Conservation (phyloP, 2,888 invertebrate species). For the Agonum fuliginosum region DNA sequence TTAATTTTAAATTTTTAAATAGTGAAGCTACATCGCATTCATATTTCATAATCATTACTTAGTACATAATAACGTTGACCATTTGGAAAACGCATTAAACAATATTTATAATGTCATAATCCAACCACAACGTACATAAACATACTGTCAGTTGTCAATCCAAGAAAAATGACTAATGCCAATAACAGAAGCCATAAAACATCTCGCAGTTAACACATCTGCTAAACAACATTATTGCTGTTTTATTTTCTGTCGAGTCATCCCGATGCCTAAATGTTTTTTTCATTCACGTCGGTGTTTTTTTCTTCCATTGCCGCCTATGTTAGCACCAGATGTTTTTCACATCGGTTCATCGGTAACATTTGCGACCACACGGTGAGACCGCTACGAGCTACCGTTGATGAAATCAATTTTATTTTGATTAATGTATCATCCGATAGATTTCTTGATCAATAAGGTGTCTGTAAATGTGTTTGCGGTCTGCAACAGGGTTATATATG, state of each 20-base stretch:
- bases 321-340: constrained; percentile 44
- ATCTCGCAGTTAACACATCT: constrained; percentile 42
- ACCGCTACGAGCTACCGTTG: constrained; percentile 28
- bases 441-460: constrained; percentile 38
- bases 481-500: not conserved
- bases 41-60: not conserved
- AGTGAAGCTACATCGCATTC: too few species aligned
- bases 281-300: constrained; percentile 36
- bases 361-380: constrained; percentile 36
- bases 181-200: constrained; percentile 36
- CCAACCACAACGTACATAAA: not conserved
- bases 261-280: constrained; percentile 36
- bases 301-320: constrained; percentile 16
- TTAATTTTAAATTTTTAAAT: too few species aligned
- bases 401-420: constrained; percentile 30
- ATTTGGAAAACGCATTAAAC: constrained; percentile 4
- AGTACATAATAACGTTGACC: constrained; percentile 3
- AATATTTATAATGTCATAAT: constrained; percentile 21
- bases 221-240: constrained; percentile 49
- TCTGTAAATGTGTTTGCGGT: constrained; percentile 10
- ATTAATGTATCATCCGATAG: constrained; percentile 32
- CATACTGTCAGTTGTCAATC: constrained; percentile 8
- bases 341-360: constrained; percentile 23
- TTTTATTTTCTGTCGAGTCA: constrained; percentile 41
- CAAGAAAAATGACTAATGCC: constrained; percentile 7